Conservation (phyloP, 2,113 vertebrate species). For the Sinocyclocheilus rhinocerous region DNA sequence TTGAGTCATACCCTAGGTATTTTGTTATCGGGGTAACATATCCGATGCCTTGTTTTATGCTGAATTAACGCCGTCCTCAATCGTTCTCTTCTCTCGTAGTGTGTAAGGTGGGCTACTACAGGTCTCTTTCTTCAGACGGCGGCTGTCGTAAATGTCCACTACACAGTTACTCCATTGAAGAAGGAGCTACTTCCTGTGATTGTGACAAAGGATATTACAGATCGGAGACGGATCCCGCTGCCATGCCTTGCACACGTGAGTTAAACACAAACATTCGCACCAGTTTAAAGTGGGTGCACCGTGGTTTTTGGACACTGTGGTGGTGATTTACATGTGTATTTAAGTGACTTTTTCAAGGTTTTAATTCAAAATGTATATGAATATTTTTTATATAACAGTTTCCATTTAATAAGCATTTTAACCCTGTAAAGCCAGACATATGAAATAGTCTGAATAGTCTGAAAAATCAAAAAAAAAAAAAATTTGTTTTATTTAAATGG, state of each 20-base stretch:
- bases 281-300: background rate
- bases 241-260: conserved; percentile 93
- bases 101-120: conserved; percentile 96
- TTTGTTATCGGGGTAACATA: background rate
- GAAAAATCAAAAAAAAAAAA: no score
- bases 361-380: background rate
- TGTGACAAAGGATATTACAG: conserved; percentile 94
- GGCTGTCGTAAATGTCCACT: conserved; percentile 92
- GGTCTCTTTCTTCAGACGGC: conserved; percentile 87
- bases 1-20: background rate
- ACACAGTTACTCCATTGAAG: conserved; percentile 92
- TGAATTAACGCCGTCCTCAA: background rate
- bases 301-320: background rate
- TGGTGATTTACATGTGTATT: background rate
- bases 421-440: background rate
- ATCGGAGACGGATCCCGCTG: conserved; percentile 89
- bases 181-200: conserved; percentile 91
- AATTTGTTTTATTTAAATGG: no score
- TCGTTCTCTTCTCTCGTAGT: conserved; percentile 73
- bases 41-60: background rate
- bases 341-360: background rate
- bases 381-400: background rate
- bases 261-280: background rate
- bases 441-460: background rate
- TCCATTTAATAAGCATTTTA: background rate